Evolutionary conservation across 1,140 invertebrate genomes (phyloP), one percentile per base, ranked within the genome.

Genomic region (Rhizoglyphus robini): DNA sequence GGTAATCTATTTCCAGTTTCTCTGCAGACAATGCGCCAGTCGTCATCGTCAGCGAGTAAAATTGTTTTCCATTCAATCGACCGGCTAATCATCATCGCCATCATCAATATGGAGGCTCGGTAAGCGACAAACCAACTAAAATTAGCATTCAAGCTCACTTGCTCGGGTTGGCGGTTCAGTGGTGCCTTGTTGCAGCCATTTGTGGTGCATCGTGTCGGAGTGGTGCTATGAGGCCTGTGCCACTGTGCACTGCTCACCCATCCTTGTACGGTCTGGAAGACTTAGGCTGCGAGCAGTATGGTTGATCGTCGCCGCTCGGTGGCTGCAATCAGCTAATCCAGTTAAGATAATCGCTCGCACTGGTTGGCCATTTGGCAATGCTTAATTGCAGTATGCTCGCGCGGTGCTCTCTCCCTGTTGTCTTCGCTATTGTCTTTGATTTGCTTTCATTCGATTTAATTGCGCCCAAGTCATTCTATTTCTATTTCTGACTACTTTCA

Each of bases 1-100:
- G 51, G 31, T 54, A 54, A 59, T 8, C 4, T 59, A 59, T 59
- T 13, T 59, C 57, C 57, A 59, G 57, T 59, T 59, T 59, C 57
- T 59, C 57, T 59, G 4, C 5, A 41, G 5, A 49, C 47, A 49
- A 49, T 11, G 5, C 5, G 4, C 18, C 8, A 49, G 20, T 49
- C 5, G 20, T 49, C 58, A 34, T 60, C 3, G 1, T 60, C 2
- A n/a, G 2, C 58, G 13, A 32, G 29, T 34, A 3, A 34, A 60
- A 29, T 32, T 60, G 3, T 34, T 41, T 60, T 32, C 2, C n/a
- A 2, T 32, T 60, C 58, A 32, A 60, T 60, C 27, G 15, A 59
- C 25, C 25, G 57, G 57, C 8, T 59, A 59, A 59, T 59, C 8
- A 59, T 5, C 51, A 54, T 54, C 51, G 23, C 20, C 51, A 54